Evolutionary conservation across 1,140 invertebrate species (phyloP).

Genomic region (Aphaenogaster ashmeadi): DNA sequence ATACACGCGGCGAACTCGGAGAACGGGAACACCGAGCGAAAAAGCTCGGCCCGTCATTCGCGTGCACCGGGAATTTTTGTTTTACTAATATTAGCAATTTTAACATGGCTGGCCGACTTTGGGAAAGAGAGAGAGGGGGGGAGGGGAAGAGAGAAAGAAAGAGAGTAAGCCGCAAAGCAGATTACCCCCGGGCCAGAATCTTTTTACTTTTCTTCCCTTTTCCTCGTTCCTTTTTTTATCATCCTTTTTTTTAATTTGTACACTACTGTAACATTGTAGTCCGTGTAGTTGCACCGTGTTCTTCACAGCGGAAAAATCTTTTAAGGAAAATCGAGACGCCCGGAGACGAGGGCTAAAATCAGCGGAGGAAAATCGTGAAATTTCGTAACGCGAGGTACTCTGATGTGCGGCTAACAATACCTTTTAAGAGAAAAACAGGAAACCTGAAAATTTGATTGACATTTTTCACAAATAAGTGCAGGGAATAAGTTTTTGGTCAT

Average conservation of each 20-base stretch:
- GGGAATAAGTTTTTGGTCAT: constrained; percentile 10
- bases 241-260: constrained; percentile 73
- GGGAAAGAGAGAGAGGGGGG: background rate
- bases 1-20: constrained; percentile 1
- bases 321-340: constrained; percentile 68
- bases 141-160: background rate
- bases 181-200: constrained; percentile 64
- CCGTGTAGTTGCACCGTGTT: constrained; percentile 59
- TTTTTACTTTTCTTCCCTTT: constrained; percentile 60
- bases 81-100: constrained; percentile 75
- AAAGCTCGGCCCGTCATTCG: constrained; percentile 57
- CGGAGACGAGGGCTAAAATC: constrained; percentile 65
- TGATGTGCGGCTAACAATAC: background rate
- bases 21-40: constrained; percentile 21
- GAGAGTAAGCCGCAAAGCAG: constrained; percentile 52
- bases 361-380: constrained; percentile 69
- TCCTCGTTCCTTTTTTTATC: constrained; percentile 26
- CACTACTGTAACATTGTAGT: constrained; percentile 60
- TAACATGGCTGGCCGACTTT: constrained; percentile 57
- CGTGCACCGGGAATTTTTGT: constrained; percentile 60
- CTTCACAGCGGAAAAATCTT: constrained; percentile 72
- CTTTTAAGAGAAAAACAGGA: background rate
- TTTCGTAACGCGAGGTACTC: constrained; percentile 60
- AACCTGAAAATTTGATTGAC: background rate
- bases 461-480: constrained; percentile 15